Conservation (phyloP, 35 echinoderm and acorn worm species). For the Apostichopus japonicus region DNA sequence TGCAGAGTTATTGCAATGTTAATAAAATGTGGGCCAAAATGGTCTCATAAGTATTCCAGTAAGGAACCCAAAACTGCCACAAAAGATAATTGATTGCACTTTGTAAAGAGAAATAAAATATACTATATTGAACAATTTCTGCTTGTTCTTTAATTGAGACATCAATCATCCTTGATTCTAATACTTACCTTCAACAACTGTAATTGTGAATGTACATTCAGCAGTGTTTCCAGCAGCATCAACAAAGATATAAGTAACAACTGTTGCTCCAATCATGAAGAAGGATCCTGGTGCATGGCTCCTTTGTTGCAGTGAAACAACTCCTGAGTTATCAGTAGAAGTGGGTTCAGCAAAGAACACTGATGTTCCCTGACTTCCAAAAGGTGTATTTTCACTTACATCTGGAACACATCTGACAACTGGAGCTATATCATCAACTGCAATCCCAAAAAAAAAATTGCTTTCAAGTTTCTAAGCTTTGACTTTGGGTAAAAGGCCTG, state of each 20-base stretch:
- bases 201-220: slow-evolving; percentile 43
- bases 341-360: slow-evolving; percentile 67
- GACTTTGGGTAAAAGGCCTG: too few relatives aligned
- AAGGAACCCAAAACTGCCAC: too few relatives aligned
- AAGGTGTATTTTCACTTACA: slow-evolving; percentile 45
- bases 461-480: not conserved
- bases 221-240: slow-evolving; percentile 68
- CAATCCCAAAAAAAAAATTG: not conserved
- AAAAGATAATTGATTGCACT: too few relatives aligned
- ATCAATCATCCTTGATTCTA: too few relatives aligned
- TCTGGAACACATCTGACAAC: slow-evolving; percentile 56
- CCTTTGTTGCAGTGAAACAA: not conserved
- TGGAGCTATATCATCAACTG: slow-evolving; percentile 9
- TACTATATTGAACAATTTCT: too few relatives aligned
- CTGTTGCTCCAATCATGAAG: slow-evolving; percentile 59
- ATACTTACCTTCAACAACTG: slow-evolving; percentile 38
- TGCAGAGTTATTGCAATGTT: too few relatives aligned
- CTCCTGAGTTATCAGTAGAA: slow-evolving; percentile 70
- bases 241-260: slow-evolving; percentile 69
- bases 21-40: too few relatives aligned
- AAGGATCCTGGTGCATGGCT: slow-evolving; percentile 49
- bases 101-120: too few relatives aligned
- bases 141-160: too few relatives aligned
- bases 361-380: slow-evolving; percentile 11
- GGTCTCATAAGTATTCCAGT: too few relatives aligned